phyloP scores from a whole-genome alignment of 2,113 vertebrate species.

The Numida meleagris region DNA sequence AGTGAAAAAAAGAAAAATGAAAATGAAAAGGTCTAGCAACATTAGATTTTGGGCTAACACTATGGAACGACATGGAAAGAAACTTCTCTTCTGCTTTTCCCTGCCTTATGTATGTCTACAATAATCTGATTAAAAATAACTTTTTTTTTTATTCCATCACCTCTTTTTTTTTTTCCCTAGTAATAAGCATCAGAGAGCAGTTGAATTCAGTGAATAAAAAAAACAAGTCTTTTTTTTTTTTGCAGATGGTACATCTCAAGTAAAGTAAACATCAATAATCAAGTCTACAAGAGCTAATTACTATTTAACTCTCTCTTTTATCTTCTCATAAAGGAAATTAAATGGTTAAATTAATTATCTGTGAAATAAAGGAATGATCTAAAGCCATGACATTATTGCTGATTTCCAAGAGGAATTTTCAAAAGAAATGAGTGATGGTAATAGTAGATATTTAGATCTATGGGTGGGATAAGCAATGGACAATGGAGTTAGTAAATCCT shows the following conservation, averaged over 20 bases:
- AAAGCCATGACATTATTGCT: neutral
- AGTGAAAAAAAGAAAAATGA: no score
- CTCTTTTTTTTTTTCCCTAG: neutral
- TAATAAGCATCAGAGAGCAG: neutral
- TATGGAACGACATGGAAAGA: neutral
- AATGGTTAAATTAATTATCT: no score
- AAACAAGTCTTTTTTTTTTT: neutral
- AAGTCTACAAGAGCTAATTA: neutral
- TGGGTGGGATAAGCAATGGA: neutral
- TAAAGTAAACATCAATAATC: neutral
- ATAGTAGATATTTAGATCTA: neutral
- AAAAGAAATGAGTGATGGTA: neutral
- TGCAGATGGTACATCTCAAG: neutral
- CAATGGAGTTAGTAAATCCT: neutral
- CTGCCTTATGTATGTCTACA: neutral
- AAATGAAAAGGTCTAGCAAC: neutral
- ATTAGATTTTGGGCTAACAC: neutral
- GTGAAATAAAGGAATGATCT: neutral
- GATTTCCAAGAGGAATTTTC: neutral
- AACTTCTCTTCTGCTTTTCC: neutral
- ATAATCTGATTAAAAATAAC: neutral
- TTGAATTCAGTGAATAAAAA: neutral
- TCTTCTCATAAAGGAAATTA: neutral
- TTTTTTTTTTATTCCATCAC: neutral
- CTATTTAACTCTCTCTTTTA: conserved; percentile 4